Conservation (phyloP, 2,113 vertebrate genomes). For the Embiotoca jacksoni region DNA sequence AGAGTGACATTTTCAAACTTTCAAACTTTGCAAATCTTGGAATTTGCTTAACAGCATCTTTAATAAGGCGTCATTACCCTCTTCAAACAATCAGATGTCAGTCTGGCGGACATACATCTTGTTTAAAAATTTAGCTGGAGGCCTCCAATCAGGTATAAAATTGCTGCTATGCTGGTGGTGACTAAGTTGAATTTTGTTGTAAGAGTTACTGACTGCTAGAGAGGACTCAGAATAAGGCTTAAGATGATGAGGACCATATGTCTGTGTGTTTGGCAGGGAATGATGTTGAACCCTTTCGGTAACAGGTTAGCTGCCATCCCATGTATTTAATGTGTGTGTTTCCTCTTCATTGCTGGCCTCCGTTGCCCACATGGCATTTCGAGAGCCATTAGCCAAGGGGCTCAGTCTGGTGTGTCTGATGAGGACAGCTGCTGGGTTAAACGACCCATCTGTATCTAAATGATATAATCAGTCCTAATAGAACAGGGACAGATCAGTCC, state of each 20-base stretch:
- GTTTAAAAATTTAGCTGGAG: not conserved
- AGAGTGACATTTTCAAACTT: too few relatives aligned
- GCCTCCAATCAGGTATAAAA: not conserved
- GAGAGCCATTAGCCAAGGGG: slow-evolving; percentile 69
- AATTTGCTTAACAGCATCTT: too few relatives aligned
- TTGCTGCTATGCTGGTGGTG: too few relatives aligned
- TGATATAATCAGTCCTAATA: slow-evolving; percentile 78
- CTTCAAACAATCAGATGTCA: too few relatives aligned
- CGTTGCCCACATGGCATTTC: slow-evolving; percentile 40
- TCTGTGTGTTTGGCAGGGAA: not conserved
- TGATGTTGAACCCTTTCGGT: not conserved
- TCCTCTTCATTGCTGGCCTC: slow-evolving; percentile 48
- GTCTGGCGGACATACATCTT: not conserved
- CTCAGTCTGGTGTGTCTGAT: slow-evolving; percentile 73
- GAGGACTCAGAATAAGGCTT: not conserved
- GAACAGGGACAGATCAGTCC: slow-evolving; percentile 69
- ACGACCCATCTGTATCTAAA: slow-evolving; percentile 77
- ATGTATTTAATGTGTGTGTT: slow-evolving; percentile 36
- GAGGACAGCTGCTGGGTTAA: slow-evolving; percentile 81
- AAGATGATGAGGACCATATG: slow-evolving; percentile 1
- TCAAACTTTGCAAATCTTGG: too few relatives aligned
- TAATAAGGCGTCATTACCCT: too few relatives aligned
- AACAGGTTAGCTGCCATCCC: slow-evolving; percentile 7
- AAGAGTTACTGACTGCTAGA: not conserved
- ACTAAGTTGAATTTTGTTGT: not conserved